These are phyloP conservation scores for Crossaster papposus DNA, from an alignment of 53 echinoderm and acorn worm species.

Conservation along the genomic window DNA sequence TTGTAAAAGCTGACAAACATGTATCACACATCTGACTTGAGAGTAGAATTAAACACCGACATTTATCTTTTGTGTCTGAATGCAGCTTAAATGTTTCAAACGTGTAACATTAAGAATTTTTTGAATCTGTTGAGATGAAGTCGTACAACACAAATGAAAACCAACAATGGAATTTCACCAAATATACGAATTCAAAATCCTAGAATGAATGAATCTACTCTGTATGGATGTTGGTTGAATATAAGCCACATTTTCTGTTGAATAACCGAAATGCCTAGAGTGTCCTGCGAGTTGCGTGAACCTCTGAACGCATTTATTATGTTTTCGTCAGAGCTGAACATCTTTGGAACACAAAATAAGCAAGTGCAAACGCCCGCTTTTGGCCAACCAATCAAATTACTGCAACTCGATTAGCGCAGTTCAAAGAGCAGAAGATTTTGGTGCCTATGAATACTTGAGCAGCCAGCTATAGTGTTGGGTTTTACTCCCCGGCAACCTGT, in stretches of 20 bases:
- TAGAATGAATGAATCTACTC: too few species aligned
- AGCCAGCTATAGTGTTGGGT: background rate
- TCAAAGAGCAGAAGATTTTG: conserved; percentile 3
- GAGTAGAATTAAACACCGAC: too few species aligned
- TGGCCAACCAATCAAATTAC: background rate
- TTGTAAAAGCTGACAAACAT: background rate
- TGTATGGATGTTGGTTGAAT: too few species aligned
- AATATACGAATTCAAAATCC: too few species aligned
- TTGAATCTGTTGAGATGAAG: too few species aligned
- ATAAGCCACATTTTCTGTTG: too few species aligned
- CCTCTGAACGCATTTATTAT: background rate
- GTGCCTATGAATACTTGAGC: background rate
- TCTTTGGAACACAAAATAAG: background rate
- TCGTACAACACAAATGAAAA: too few species aligned
- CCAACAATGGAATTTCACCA: too few species aligned
- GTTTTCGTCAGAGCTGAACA: background rate
- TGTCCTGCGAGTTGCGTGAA: background rate
- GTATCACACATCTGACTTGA: too few species aligned
- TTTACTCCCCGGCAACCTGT: background rate
- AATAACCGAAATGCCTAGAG: background rate
- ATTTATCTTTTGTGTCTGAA: too few species aligned
- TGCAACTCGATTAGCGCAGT: conserved; percentile 18
- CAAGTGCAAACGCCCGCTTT: conserved; percentile 14
- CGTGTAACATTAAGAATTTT: too few species aligned
- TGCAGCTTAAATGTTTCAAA: too few species aligned